Base-by-base conservation (phyloP, 2,113 vertebrate species). In the Melospiza melodia region DNA sequence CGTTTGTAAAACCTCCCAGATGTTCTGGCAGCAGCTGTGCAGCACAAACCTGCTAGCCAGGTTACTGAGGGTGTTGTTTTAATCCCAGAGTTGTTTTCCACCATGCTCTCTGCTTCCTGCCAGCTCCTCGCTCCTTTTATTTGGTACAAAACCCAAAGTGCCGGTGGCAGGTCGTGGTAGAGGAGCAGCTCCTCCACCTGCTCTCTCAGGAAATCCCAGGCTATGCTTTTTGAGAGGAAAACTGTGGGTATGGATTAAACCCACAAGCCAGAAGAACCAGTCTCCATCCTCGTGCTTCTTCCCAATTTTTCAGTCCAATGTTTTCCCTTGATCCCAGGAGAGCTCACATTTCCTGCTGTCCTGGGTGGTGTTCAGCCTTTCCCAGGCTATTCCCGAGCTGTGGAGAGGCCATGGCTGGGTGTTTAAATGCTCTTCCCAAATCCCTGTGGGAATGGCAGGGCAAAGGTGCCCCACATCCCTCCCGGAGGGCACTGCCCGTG, bases 1-100 rank as follows among this genome's bases (percentile, higher is more conserved):
- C 55, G 92, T 97, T 96, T 95, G 91, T 90, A 86, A 96, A 96
- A 80, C 52, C 52, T 94, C 88, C 78, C 95, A 97, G 94, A 83
- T 83, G 49, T 95, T 97, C 88, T 72, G 75, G 52, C 81, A 86
- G 46, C 54, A 87, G 73, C 37, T 72, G 83, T 72, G 81, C 69
- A 79, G 22, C 15, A 46, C 73, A 87, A 79, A 89, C 49, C 35
- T 51, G 12, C 57, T 25, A 49, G 63, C 20, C 18, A 81, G 44
- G 59, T 75, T 91, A 65, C 73, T 41, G 79, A 71, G 73, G 44
- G 68, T 63, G 58, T 66, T 94, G 82, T 58, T 96, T 93, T 31
- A 33, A 83, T 93, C 71, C 59, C n/a, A 24, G 46, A 85, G 83
- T 59, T 59, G 88, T 83, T 93, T 94, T 63, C 12, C 37, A 59